Conservation (phyloP, 2,113 vertebrate species). For the Silurus asotus region DNA sequence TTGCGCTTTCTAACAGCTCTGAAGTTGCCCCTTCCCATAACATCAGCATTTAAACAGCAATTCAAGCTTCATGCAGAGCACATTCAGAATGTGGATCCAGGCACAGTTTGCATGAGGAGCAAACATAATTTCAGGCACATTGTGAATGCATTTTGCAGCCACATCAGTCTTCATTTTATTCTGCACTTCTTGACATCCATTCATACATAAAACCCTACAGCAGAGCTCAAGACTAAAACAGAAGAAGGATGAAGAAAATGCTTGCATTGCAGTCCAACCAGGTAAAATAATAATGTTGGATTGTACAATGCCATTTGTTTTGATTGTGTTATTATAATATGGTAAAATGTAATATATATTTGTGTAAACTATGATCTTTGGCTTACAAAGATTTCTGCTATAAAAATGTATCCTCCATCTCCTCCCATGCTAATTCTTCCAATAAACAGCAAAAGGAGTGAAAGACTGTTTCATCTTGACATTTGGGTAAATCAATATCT, state of each 20-base stretch:
- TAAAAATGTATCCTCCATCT: neutral
- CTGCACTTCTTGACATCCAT: neutral
- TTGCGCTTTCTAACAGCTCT: neutral
- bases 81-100: neutral
- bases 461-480: conserved; percentile 55
- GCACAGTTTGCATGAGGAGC: neutral
- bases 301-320: neutral
- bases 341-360: neutral
- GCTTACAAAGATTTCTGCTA: conserved; percentile 11
- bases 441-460: conserved; percentile 35
- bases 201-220: neutral
- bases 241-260: neutral
- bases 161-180: neutral
- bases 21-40: neutral
- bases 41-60: neutral
- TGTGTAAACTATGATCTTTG: neutral
- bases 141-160: neutral
- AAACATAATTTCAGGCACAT: neutral
- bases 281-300: neutral
- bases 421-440: conserved; percentile 5
- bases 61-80: neutral
- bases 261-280: neutral
- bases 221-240: neutral
- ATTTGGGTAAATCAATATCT: conserved; percentile 52
- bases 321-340: neutral